phyloP scores from a whole-genome alignment of 1,140 invertebrate genomes.

The Colletes latitarsis region DNA sequence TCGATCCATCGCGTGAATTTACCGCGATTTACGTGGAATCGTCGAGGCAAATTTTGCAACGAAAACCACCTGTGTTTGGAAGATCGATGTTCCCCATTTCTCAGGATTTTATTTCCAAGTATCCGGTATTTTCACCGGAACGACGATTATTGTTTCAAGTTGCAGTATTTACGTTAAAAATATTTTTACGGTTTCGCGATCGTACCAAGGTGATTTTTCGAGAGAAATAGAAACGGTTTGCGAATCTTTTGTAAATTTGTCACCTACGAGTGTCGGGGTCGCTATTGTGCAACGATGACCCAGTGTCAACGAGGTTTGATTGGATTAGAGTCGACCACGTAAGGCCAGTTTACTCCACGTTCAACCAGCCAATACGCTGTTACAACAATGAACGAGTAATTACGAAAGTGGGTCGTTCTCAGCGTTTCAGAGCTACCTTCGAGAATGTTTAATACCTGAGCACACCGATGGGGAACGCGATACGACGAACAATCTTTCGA shows the following conservation, averaged over 20 bases:
- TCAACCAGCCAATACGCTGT: constrained; percentile 15
- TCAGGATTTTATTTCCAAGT: too few species aligned
- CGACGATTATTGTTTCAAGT: too few species aligned
- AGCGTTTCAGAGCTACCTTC: constrained; percentile 41
- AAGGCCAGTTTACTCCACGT: constrained; percentile 27
- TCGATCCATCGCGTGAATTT: too few species aligned
- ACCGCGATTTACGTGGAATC: too few species aligned
- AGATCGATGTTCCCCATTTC: too few species aligned
- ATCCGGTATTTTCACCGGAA: too few species aligned
- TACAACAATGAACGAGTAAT: constrained; percentile 58
- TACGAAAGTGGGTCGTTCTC: constrained; percentile 57
- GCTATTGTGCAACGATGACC: constrained; percentile 26
- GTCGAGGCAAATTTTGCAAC: too few species aligned
- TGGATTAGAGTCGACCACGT: constrained; percentile 49
- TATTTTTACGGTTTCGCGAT: too few species aligned
- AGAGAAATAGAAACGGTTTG: not conserved
- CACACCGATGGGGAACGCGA: not conserved
- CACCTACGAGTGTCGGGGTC: constrained; percentile 4
- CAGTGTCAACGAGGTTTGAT: constrained; percentile 45
- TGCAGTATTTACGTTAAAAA: too few species aligned
- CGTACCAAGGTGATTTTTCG: too few species aligned
- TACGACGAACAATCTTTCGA: not conserved
- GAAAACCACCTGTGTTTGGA: too few species aligned
- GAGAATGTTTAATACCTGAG: constrained; percentile 40
- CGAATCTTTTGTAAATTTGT: not conserved